These are phyloP conservation scores for Orcinus orca DNA, from an alignment of 2,113 vertebrate species.

Conservation along the genomic window DNA sequence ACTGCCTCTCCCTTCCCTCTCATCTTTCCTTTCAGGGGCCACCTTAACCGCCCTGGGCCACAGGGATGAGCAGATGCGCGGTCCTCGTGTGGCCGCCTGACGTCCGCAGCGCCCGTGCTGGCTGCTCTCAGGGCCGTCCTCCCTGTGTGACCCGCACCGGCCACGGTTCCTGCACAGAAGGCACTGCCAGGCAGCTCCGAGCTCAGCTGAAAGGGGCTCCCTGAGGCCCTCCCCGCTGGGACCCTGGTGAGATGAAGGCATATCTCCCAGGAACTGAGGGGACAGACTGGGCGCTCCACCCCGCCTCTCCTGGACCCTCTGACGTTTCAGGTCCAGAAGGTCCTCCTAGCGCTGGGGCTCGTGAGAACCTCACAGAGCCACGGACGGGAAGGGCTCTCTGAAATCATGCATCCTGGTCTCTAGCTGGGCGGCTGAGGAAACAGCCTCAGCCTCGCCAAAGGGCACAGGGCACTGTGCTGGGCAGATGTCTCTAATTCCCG, in stretches of 20 bases:
- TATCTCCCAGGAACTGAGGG: not conserved
- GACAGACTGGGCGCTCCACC: not conserved
- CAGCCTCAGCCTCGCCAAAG: not conserved
- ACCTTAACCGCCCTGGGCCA: not conserved
- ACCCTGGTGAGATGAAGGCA: not conserved
- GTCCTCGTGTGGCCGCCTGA: accelerated
- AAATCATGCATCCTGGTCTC: not conserved
- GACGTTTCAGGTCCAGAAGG: not conserved
- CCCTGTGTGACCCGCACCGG: not conserved
- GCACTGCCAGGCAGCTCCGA: no score
- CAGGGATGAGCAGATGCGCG: not conserved
- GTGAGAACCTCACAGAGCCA: not conserved
- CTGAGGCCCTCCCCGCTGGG: not conserved
- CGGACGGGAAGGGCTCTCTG: not conserved
- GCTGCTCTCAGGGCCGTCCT: not conserved
- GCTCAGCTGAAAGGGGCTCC: no score
- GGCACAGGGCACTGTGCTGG: no score
- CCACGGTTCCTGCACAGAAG: not conserved
- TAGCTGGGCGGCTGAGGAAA: not conserved
- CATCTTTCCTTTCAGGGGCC: not conserved
- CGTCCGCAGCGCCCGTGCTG: not conserved
- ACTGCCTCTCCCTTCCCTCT: not conserved
- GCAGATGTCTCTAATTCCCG: not conserved
- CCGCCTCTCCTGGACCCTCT: accelerated
- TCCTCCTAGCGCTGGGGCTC: not conserved